phyloP scores from a whole-genome alignment of 2,888 invertebrate genomes.

The Cerceris rybyensis region DNA sequence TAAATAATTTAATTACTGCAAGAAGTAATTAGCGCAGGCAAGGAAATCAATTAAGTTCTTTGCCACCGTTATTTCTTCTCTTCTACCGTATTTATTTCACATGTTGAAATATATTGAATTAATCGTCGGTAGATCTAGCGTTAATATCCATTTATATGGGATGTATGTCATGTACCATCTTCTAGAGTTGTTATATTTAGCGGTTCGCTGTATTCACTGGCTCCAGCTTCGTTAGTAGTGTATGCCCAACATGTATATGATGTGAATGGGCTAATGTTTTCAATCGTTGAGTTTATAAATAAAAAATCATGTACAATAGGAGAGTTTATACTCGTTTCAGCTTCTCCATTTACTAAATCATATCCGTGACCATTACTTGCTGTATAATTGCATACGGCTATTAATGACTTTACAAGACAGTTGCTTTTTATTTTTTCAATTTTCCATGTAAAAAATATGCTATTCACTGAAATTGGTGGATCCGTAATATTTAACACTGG shows the following conservation, averaged over 20 bases:
- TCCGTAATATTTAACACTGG: conserved; percentile 35
- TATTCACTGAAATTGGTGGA: conserved; percentile 28
- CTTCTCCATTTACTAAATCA: conserved; percentile 18
- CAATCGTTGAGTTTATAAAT: conserved; percentile 53
- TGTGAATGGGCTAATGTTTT: conserved; percentile 71
- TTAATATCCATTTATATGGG: too few relatives aligned
- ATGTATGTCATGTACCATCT: conserved; percentile 63
- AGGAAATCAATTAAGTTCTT: too few relatives aligned
- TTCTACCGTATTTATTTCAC: too few relatives aligned
- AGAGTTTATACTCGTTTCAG: conserved; percentile 16
- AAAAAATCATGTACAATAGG: conserved; percentile 18
- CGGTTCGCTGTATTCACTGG: conserved; percentile 60
- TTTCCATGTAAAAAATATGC: conserved; percentile 66
- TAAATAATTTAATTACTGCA: too few relatives aligned
- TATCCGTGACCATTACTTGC: conserved; percentile 67
- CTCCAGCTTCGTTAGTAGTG: conserved; percentile 60
- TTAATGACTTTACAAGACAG: conserved; percentile 62
- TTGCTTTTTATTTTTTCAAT: conserved; percentile 66
- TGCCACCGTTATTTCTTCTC: too few relatives aligned
- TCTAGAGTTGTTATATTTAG: conserved; percentile 63
- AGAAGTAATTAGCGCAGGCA: too few relatives aligned
- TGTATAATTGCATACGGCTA: conserved; percentile 62
- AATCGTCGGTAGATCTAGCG: too few relatives aligned
- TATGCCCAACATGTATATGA: conserved; percentile 69
- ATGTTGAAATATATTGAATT: too few relatives aligned